These are phyloP conservation scores for Trilocha varians DNA, from an alignment of 2,888 invertebrate genomes.

Conservation along the genomic window DNA sequence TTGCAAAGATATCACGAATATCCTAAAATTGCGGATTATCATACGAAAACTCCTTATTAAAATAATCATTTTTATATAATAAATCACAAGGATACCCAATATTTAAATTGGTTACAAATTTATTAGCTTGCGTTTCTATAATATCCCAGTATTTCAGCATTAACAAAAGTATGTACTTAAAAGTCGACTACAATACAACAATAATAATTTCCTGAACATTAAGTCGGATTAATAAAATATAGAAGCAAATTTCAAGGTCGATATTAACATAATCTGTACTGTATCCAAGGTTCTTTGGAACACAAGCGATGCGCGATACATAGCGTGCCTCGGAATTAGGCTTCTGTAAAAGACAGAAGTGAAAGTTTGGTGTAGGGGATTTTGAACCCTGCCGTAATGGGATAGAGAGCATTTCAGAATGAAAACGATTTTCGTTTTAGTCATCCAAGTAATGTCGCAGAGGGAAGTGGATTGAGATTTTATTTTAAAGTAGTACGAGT, in stretches of 20 bases:
- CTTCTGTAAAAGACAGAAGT: slow-evolving; percentile 4
- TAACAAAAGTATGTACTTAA: not conserved
- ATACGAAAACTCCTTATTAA: no score
- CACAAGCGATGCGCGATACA: slow-evolving; percentile 5
- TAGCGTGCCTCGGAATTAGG: slow-evolving; percentile 3
- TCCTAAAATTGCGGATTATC: no score
- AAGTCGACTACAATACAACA: no score
- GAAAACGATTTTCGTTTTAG: not conserved
- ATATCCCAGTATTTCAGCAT: not conserved
- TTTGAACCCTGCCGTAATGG: slow-evolving; percentile 1
- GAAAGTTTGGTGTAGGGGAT: slow-evolving; percentile 1
- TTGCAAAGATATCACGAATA: no score
- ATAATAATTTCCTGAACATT: not conserved
- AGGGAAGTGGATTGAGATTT: no score
- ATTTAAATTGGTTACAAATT: no score
- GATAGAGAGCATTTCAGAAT: not conserved
- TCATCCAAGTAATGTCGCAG: not conserved
- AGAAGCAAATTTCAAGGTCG: slow-evolving; percentile 4
- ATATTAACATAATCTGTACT: slow-evolving; percentile 8
- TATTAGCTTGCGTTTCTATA: not conserved
- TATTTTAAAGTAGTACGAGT: no score
- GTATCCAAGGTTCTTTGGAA: slow-evolving; percentile 3
- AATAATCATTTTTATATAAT: no score
- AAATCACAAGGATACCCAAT: no score
- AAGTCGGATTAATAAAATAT: slow-evolving; percentile 3